Evolutionary conservation across 2,888 invertebrate species (phyloP).

Genomic region (Chymomyza amoena): DNA sequence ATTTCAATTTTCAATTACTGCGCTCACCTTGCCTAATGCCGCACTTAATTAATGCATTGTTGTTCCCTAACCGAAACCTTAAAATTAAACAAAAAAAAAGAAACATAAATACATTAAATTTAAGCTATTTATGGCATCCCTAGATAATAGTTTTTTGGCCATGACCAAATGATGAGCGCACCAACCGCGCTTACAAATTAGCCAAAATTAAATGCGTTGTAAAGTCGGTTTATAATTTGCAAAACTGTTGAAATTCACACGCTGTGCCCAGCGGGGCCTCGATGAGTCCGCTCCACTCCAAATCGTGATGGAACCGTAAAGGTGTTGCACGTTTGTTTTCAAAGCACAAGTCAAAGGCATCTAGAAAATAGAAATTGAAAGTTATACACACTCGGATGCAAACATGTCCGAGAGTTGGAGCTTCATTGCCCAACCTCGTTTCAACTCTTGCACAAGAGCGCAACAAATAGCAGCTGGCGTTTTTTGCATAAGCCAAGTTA

Average conservation of each 20-base stretch:
- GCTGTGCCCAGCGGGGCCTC: conserved; percentile 36
- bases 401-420: background rate
- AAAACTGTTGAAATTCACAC: conserved; percentile 18
- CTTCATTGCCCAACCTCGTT: conserved; percentile 18
- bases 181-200: conserved; percentile 7
- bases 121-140: conserved; percentile 10
- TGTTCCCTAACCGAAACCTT: background rate
- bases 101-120: background rate
- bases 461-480: conserved; percentile 31
- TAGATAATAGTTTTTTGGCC: conserved; percentile 19
- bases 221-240: conserved; percentile 24
- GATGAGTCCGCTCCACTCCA: background rate
- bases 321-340: background rate
- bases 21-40: background rate
- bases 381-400: background rate
- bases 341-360: background rate
- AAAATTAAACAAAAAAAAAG: background rate
- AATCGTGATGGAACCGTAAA: background rate
- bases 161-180: conserved; percentile 25
- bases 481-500: conserved; percentile 60
- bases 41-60: background rate
- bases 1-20: background rate
- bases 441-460: conserved; percentile 50
- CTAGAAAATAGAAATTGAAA: background rate
- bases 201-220: conserved; percentile 33